phyloP scores from a whole-genome alignment of 2,888 invertebrate species.

The Salticus scenicus region DNA sequence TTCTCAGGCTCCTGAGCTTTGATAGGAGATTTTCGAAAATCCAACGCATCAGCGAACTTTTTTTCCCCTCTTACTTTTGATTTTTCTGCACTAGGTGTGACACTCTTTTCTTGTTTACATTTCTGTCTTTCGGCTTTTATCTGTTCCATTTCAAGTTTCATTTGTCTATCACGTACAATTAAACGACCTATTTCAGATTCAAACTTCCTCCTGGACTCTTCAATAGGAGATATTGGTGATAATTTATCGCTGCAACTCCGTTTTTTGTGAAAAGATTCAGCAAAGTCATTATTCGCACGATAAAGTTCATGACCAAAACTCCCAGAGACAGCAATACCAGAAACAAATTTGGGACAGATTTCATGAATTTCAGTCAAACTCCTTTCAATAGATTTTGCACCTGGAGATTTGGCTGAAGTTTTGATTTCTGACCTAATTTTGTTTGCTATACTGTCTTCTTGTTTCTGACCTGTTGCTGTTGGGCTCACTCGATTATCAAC shows the following conservation, averaged over 20 bases:
- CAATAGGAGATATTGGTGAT: slow-evolving; percentile 71
- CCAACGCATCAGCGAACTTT: slow-evolving; percentile 45
- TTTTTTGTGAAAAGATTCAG: slow-evolving; percentile 47
- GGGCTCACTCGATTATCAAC: slow-evolving; percentile 8
- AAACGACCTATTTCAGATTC: slow-evolving; percentile 78
- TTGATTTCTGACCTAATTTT: slow-evolving; percentile 27
- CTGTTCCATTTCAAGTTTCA: slow-evolving; percentile 76
- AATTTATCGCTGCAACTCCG: slow-evolving; percentile 56
- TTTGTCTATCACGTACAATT: slow-evolving; percentile 77
- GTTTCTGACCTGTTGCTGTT: slow-evolving; percentile 1
- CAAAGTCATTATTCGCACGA: slow-evolving; percentile 36
- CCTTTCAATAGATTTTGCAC: slow-evolving; percentile 42
- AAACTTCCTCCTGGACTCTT: slow-evolving; percentile 75
- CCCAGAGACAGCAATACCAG: slow-evolving; percentile 61
- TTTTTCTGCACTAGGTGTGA: slow-evolving; percentile 3
- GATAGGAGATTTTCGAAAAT: slow-evolving; percentile 50
- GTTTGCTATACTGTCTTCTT: neutral
- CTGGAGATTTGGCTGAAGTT: slow-evolving; percentile 37
- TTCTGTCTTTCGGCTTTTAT: slow-evolving; percentile 72
- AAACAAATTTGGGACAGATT: slow-evolving; percentile 61
- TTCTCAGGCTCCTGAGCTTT: slow-evolving; percentile 44
- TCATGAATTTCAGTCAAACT: slow-evolving; percentile 56
- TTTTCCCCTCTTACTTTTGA: slow-evolving; percentile 31
- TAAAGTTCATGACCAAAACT: slow-evolving; percentile 57
- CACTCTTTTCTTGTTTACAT: neutral